Evolutionary conservation across 2,888 invertebrate genomes (phyloP).

Genomic region (Agrilus cyanescens): DNA sequence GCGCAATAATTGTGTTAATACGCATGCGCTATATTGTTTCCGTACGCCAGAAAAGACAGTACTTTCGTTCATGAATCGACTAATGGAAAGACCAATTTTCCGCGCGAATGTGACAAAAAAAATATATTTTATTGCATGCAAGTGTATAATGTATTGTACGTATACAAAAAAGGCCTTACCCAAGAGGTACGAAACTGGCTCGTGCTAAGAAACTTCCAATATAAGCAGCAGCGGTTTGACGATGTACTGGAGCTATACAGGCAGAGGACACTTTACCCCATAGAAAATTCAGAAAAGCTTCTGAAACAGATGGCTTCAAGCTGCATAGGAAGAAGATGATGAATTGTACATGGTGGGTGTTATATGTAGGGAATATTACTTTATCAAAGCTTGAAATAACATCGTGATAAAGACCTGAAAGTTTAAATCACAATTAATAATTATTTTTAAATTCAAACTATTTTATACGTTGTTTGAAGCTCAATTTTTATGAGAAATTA

Average conservation of each 20-base stretch:
- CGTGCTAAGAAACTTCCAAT: slow-evolving; percentile 64
- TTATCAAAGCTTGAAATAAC: slow-evolving; percentile 63
- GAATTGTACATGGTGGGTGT: slow-evolving; percentile 69
- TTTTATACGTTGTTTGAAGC: no score
- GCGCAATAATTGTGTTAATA: no score
- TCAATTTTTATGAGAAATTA: no score
- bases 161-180: slow-evolving; percentile 37
- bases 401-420: slow-evolving; percentile 42
- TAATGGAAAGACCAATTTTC: no score
- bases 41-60: no score
- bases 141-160: no score
- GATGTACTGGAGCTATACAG: slow-evolving; percentile 47
- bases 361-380: slow-evolving; percentile 71
- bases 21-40: no score
- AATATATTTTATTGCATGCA: no score
- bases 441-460: no score
- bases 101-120: no score
- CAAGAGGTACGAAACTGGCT: slow-evolving; percentile 48
- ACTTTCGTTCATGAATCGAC: no score
- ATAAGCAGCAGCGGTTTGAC: slow-evolving; percentile 62
- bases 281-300: slow-evolving; percentile 55
- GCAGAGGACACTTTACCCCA: slow-evolving; percentile 64
- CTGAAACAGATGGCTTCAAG: slow-evolving; percentile 45
- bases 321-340: slow-evolving; percentile 62
- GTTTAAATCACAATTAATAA: slow-evolving; percentile 8